Percentiles rank a stretch among this genome's conserved stretches.
Conservation (phyloP, 2,888 invertebrate genomes). For the Chrysodeixis includens region DNA sequence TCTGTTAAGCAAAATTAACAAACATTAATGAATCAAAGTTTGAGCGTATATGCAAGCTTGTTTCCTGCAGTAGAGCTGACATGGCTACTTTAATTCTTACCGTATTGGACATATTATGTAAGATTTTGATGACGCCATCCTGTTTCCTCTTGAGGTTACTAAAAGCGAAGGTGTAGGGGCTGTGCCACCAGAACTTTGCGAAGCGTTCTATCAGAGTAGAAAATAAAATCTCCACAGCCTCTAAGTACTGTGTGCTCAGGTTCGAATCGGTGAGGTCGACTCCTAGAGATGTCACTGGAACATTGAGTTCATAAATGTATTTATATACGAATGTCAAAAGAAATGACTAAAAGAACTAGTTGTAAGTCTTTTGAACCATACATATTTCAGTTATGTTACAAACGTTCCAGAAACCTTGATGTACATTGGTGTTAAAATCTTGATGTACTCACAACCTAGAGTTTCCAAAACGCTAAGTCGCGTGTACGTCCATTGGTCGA, state of each 20-base stretch:
- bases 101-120: conserved; percentile 76
- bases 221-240: conserved; percentile 74
- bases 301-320: too few relatives aligned
- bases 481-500: conserved; percentile 78
- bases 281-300: conserved; percentile 78
- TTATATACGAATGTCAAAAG: too few relatives aligned
- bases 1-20: too few relatives aligned
- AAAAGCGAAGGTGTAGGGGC: conserved; percentile 68
- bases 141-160: conserved; percentile 73
- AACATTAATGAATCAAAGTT: too few relatives aligned
- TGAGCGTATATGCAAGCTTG: neutral
- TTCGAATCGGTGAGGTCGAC: conserved; percentile 74
- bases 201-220: conserved; percentile 74
- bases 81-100: conserved; percentile 60
- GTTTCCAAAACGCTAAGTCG: conserved; percentile 77
- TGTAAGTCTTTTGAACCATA: too few relatives aligned
- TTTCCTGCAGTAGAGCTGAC: neutral
- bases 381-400: too few relatives aligned
- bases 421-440: too few relatives aligned
- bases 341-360: too few relatives aligned
- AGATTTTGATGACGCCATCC: conserved; percentile 71
- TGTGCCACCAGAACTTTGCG: conserved; percentile 77
- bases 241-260: conserved; percentile 74
- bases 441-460: conserved; percentile 76
- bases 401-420: neutral